Base-by-base conservation (phyloP, 2,797 vertebrate genomes). In the Apogon talboti region DNA sequence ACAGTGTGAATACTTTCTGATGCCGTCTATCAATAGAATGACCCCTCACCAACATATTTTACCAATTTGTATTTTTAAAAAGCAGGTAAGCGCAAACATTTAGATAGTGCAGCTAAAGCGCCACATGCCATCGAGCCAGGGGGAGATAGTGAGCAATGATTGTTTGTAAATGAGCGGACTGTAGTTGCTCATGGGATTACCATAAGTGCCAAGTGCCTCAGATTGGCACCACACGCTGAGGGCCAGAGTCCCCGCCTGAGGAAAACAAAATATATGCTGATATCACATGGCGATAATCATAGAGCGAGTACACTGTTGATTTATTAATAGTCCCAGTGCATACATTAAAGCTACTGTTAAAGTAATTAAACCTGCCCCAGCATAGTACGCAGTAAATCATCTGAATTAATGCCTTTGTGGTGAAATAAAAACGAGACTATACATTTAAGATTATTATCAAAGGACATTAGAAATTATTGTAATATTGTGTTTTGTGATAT, bases 91-190 rank as follows among this genome's bases (percentile, higher is more conserved):
- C 24, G 47, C 15, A 38, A 28, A 48, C 51, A 43, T 5, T 44
- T 33, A 53, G 12, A n/a, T 11, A 37, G 15, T 0, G 18, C 41
- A 30, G 64, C 60, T 41, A 33, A 16, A 50, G 54, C 50, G 42
- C 57, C 40, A 41, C 47, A 19, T 45, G 19, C 49, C 30, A 18
- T 1, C 13, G 21, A 21, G n/a, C 35, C 18, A 6, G 19, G 51
- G 16, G 13, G 8, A 40, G 3, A 21, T 44, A 47, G 59, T n/a
- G 12, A 64, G 16, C 38, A 61, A 77, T 43, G 47, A 66, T 84
- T 86, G 74, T 76, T 79, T 76, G 70, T 68, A 72, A 63, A 40
- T 64, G 52, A 69, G 33, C 72, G 68, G 72, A 71, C 42, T 64
- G 64, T 51, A 24, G 60, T 46, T 38, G 46, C 38, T 76, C 40